Conservation (phyloP, 1,140 invertebrate species). For the Eumeta japonica region DNA sequence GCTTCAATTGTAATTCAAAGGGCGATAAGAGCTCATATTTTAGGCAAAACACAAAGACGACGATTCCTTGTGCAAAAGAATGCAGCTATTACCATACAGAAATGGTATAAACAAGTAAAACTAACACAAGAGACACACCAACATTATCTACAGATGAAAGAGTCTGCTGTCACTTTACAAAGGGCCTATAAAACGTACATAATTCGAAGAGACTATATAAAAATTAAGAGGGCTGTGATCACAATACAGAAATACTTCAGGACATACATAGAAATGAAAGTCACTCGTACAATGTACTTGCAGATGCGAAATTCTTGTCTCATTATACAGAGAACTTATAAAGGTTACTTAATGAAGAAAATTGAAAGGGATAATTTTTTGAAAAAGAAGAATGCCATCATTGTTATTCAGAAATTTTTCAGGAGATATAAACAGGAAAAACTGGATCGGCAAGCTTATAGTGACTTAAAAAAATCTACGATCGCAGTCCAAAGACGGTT, state of each 20-base stretch:
- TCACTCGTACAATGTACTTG: too few relatives aligned
- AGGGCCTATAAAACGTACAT: conserved; percentile 9
- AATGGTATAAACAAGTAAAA: conserved; percentile 24
- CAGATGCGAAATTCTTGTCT: too few relatives aligned
- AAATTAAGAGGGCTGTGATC: conserved; percentile 21
- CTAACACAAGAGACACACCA: conserved; percentile 17
- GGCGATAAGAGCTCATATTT: conserved; percentile 22
- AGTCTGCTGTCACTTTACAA: too few relatives aligned
- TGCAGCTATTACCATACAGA: conserved; percentile 29
- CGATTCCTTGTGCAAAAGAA: conserved; percentile 7
- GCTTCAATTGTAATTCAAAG: conserved; percentile 27
- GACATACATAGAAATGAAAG: conserved; percentile 14
- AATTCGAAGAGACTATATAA: conserved; percentile 22
- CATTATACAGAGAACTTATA: conserved; percentile 44
- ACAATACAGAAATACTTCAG: conserved; percentile 44
- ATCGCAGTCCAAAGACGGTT: too few relatives aligned
- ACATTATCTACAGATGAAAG: too few relatives aligned
- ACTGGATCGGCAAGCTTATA: too few relatives aligned
- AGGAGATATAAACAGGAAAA: too few relatives aligned
- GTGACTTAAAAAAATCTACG: too few relatives aligned
- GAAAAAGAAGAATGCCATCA: conserved; percentile 14
- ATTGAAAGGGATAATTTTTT: conserved; percentile 12
- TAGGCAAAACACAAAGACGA: conserved; percentile 18
- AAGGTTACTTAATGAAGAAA: conserved; percentile 16
- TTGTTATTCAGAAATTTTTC: conserved; percentile 25